A percentile compares a stretch with the other conserved stretches of the same genome.
phyloP scores from a whole-genome alignment of 2,113 vertebrate species.

The Entelurus aequoreus region DNA sequence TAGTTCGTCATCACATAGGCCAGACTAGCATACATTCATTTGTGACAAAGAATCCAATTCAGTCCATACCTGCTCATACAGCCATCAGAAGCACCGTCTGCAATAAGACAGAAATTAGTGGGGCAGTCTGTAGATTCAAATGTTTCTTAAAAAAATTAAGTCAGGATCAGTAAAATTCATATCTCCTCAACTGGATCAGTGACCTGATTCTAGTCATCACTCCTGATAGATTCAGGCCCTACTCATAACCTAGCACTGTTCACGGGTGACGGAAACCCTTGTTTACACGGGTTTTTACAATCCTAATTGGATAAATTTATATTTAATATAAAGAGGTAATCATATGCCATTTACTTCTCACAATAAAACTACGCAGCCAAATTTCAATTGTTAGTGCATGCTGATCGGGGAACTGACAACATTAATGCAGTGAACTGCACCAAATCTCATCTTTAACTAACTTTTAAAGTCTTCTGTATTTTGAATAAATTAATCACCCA shows the following conservation, averaged over 20 bases:
- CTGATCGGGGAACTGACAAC: too few species aligned
- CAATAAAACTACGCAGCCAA: too few species aligned
- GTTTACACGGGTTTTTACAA: background rate
- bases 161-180: conserved; percentile 51
- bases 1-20: conserved; percentile 61
- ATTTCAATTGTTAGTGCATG: too few species aligned
- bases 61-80: background rate
- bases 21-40: conserved; percentile 11
- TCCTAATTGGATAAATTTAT: too few species aligned
- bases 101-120: background rate
- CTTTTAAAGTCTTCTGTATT: too few species aligned
- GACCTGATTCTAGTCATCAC: conserved; percentile 80
- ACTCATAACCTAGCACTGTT: background rate
- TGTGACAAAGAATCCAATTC: too few species aligned
- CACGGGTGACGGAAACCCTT: background rate
- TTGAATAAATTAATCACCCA: too few species aligned
- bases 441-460: too few species aligned
- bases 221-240: conserved; percentile 14
- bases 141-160: background rate
- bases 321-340: too few species aligned
- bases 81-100: background rate
- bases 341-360: too few species aligned
- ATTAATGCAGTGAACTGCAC: too few species aligned
- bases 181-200: conserved; percentile 73
- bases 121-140: too few species aligned